A percentile compares a stretch with the other conserved stretches of the same genome.
Conservation (phyloP, 2,888 invertebrate genomes). For the Aphidius colemani region DNA sequence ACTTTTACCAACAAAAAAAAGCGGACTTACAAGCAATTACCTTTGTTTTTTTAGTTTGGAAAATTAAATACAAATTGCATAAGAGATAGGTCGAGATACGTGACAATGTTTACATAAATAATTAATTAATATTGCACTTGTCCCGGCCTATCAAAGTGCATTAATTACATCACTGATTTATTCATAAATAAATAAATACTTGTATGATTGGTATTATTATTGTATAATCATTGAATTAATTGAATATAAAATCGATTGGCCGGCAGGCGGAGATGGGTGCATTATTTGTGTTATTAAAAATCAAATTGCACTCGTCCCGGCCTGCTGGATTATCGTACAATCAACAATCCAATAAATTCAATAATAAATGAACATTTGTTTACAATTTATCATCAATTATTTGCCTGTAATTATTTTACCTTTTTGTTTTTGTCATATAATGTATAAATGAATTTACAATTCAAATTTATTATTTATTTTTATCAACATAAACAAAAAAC, state of each 20-base stretch:
- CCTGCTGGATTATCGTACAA: slow-evolving; percentile 55
- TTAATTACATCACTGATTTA: slow-evolving; percentile 33
- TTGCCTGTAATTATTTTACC: no score
- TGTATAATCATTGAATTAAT: neutral
- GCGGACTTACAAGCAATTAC: no score
- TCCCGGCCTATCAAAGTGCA: slow-evolving; percentile 62
- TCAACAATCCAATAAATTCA: slow-evolving; percentile 27
- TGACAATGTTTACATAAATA: slow-evolving; percentile 57
- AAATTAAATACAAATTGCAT: slow-evolving; percentile 43
- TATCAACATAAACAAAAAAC: no score
- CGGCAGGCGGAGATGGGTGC: slow-evolving; percentile 58
- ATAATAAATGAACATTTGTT: neutral
- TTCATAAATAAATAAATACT: no score
- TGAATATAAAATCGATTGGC: slow-evolving; percentile 31
- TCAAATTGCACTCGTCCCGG: slow-evolving; percentile 63
- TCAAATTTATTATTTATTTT: no score
- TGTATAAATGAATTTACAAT: no score
- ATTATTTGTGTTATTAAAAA: slow-evolving; percentile 52
- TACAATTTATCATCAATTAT: no score
- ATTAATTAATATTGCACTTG: slow-evolving; percentile 60
- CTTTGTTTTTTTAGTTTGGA: no score
- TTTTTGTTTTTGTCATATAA: no score
- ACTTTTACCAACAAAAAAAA: no score
- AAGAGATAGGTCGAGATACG: slow-evolving; percentile 60
- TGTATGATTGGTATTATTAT: neutral